Evolutionary conservation across 2,113 vertebrate genomes (phyloP).

Genomic region (Oxyura jamaicensis): DNA sequence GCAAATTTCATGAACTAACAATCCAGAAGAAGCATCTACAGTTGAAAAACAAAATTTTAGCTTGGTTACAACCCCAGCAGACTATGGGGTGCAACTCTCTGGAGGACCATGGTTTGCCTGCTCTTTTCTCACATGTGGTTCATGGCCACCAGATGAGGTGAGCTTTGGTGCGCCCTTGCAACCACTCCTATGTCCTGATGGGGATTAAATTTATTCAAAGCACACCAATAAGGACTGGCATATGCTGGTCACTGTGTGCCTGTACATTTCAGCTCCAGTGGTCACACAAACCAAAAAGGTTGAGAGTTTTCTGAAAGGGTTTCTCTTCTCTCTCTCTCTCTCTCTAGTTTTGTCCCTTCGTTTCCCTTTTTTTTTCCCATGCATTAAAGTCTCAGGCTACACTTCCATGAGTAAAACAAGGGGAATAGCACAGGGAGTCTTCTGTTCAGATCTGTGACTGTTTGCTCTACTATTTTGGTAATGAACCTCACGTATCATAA

Average conservation of each 20-base stretch:
- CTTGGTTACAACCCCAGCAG: not conserved
- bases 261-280: not conserved
- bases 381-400: not conserved
- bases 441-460: not conserved
- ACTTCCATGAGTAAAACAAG: not conserved
- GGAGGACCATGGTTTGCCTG: accelerated
- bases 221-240: not conserved
- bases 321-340: not conserved
- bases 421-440: not conserved
- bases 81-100: not conserved
- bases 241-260: accelerated
- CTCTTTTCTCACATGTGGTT: not conserved
- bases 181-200: not conserved
- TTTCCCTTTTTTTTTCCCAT: not conserved
- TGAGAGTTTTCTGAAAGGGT: not conserved
- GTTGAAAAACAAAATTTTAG: not conserved
- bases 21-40: not conserved
- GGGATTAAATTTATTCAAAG: not conserved
- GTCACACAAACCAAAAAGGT: not conserved
- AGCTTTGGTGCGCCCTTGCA: not conserved
- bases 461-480: not conserved
- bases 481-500: not conserved
- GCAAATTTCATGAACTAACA: not conserved
- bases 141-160: accelerated
- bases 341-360: no score